phyloP scores from a whole-genome alignment of 1,140 invertebrate genomes.

The Halyomorpha halys region DNA sequence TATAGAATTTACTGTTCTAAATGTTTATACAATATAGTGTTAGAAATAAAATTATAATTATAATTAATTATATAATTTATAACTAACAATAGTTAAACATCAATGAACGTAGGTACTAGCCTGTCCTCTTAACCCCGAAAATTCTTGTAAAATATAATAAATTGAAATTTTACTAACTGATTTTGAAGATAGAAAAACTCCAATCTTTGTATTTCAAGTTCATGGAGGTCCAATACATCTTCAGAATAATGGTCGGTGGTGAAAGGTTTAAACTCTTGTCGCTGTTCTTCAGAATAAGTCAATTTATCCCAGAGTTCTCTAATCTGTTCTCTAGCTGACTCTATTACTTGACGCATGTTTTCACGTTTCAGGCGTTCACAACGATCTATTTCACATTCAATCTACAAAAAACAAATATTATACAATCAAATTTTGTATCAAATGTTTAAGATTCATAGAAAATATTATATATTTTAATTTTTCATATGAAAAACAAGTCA shows the following conservation, averaged over 20 bases:
- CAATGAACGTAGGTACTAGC: too few relatives aligned
- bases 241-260: conserved; percentile 56
- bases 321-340: conserved; percentile 55
- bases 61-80: too few relatives aligned
- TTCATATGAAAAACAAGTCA: too few relatives aligned
- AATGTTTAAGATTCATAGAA: too few relatives aligned
- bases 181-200: conserved; percentile 32
- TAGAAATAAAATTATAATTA: too few relatives aligned
- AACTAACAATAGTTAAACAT: too few relatives aligned
- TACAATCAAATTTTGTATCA: too few relatives aligned
- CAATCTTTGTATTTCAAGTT: conserved; percentile 57
- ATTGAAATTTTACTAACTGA: neutral
- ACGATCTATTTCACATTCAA: conserved; percentile 46
- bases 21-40: too few relatives aligned
- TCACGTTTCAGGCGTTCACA: conserved; percentile 51
- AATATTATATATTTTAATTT: too few relatives aligned
- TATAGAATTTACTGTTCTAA: too few relatives aligned
- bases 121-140: too few relatives aligned
- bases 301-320: conserved; percentile 59
- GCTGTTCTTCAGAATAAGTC: conserved; percentile 48
- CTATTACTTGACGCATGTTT: conserved; percentile 58
- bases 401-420: conserved; percentile 32
- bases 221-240: conserved; percentile 59
- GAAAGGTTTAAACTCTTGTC: conserved; percentile 50
- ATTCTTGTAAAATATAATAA: too few relatives aligned